A percentile compares a stretch with the other conserved stretches of the same genome.
These are phyloP conservation scores for Ectobius pallidus DNA, from an alignment of 2,888 invertebrate genomes.

Conservation along the genomic window DNA sequence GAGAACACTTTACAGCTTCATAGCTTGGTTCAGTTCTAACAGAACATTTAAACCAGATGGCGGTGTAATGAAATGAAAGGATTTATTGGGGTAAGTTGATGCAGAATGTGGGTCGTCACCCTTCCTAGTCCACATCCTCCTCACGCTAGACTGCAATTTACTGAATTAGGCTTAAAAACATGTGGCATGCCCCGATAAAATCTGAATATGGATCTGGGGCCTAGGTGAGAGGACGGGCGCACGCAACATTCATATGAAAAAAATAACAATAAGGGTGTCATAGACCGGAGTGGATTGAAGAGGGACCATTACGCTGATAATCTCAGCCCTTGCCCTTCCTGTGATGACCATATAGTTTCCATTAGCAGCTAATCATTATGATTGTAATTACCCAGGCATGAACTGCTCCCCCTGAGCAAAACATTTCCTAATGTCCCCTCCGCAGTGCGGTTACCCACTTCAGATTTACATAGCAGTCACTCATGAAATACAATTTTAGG, in stretches of 20 bases:
- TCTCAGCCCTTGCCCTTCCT: slow-evolving; percentile 7
- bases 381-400: background rate
- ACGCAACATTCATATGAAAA: background rate
- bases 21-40: too few species aligned
- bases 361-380: slow-evolving; percentile 14
- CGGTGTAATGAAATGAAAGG: too few species aligned
- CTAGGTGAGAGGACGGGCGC: background rate
- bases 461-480: too few species aligned
- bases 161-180: slow-evolving; percentile 26
- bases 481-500: too few species aligned
- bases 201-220: slow-evolving; percentile 21
- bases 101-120: too few species aligned
- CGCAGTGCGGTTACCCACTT: too few species aligned
- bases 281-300: slow-evolving; percentile 1
- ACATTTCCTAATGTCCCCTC: too few species aligned
- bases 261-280: background rate
- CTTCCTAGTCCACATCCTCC: too few species aligned
- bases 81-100: too few species aligned
- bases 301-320: slow-evolving; percentile 26
- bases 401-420: too few species aligned
- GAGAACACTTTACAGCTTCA: too few species aligned
- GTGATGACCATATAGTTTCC: background rate
- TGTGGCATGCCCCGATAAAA: slow-evolving; percentile 36
- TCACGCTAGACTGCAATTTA: slow-evolving; percentile 28
- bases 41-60: too few species aligned